Evolutionary conservation across 2,888 invertebrate genomes (phyloP).

Genomic region (Cerastis rubricosa): DNA sequence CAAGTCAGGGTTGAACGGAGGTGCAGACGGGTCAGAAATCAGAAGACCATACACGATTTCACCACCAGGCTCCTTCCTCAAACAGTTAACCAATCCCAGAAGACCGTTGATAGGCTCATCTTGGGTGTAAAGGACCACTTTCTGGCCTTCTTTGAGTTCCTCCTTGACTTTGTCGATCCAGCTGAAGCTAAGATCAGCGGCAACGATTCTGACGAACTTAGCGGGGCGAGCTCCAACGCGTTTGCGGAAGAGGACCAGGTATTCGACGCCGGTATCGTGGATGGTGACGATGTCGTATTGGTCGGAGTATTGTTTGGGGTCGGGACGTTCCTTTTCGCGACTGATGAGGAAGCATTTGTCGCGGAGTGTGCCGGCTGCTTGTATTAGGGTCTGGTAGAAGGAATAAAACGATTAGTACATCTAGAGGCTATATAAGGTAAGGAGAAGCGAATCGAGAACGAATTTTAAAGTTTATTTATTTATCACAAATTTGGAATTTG

Average conservation of each 20-base stretch:
- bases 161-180: conserved; percentile 90
- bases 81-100: conserved; percentile 96
- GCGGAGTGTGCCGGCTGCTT: conserved; percentile 86
- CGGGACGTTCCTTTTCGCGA: conserved; percentile 89
- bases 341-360: conserved; percentile 92
- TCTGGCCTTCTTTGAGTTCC: conserved; percentile 83
- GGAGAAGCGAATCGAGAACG: not conserved
- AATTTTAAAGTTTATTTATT: not conserved
- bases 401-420: not conserved
- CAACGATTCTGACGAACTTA: conserved; percentile 85
- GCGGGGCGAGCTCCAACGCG: conserved; percentile 84
- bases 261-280: conserved; percentile 88
- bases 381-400: conserved; percentile 80
- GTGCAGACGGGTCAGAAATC: conserved; percentile 92
- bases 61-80: conserved; percentile 95
- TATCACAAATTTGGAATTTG: not conserved
- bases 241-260: conserved; percentile 89
- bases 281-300: conserved; percentile 88
- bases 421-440: not conserved
- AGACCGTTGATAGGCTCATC: conserved; percentile 94
- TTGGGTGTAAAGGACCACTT: conserved; percentile 92
- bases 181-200: conserved; percentile 81
- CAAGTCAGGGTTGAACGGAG: conserved; percentile 92
- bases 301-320: conserved; percentile 82
- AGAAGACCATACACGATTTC: conserved; percentile 91